A percentile compares a stretch with the other conserved stretches of the same genome.
These are phyloP conservation scores for Ryuthela nishihirai DNA, from an alignment of 2,888 invertebrate species.

Conservation along the genomic window DNA sequence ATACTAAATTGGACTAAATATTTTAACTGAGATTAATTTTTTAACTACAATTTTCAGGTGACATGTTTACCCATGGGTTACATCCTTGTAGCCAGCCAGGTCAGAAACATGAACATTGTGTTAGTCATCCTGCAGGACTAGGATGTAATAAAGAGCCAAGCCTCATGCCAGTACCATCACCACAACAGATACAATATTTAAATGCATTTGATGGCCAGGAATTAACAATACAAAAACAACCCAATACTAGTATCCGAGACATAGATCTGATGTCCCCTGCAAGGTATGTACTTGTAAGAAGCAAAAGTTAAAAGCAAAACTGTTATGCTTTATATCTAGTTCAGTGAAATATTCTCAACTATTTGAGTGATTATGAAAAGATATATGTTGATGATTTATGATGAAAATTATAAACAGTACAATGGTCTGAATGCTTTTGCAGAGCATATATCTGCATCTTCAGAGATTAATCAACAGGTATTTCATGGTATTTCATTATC, in stretches of 20 bases:
- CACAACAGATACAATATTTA: slow-evolving; percentile 92
- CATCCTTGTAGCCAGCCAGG: slow-evolving; percentile 20
- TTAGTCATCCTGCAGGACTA: slow-evolving; percentile 10
- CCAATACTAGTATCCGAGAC: slow-evolving; percentile 61
- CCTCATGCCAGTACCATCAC: slow-evolving; percentile 92
- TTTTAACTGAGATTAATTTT: too few relatives aligned
- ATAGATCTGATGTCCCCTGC: slow-evolving; percentile 41
- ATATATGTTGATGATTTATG: too few relatives aligned
- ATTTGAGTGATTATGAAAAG: too few relatives aligned
- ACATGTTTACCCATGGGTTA: slow-evolving; percentile 21
- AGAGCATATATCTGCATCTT: too few relatives aligned
- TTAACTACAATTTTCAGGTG: slow-evolving; percentile 18
- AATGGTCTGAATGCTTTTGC: neutral
- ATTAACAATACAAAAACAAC: slow-evolving; percentile 91
- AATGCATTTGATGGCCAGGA: slow-evolving; percentile 96
- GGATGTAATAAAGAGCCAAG: slow-evolving; percentile 69
- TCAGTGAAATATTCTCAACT: too few relatives aligned
- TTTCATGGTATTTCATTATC: too few relatives aligned
- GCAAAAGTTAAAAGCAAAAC: too few relatives aligned
- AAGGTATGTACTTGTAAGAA: slow-evolving; percentile 39
- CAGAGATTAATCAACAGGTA: too few relatives aligned
- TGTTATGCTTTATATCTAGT: too few relatives aligned
- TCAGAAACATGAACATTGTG: slow-evolving; percentile 22
- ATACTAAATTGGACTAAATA: too few relatives aligned
- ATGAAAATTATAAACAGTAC: neutral